Evolutionary conservation across 2,888 invertebrate species (phyloP).

Genomic region (Erpobdella octoculata): DNA sequence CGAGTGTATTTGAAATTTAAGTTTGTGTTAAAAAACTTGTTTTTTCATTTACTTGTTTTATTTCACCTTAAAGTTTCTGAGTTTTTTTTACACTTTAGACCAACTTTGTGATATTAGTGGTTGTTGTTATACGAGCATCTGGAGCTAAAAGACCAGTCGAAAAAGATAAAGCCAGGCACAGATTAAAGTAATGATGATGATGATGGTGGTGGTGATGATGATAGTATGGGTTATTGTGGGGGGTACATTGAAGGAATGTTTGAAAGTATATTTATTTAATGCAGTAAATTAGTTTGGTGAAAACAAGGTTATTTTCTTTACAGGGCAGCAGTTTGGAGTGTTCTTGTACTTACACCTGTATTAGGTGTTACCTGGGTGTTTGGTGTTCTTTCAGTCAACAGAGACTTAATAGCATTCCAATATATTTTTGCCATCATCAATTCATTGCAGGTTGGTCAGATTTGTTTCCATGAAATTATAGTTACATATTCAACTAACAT

Average conservation of each 20-base stretch:
- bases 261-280: not conserved
- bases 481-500: no score
- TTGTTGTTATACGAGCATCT: conserved; percentile 18
- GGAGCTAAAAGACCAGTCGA: conserved; percentile 27
- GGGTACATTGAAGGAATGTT: not conserved
- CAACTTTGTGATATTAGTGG: conserved; percentile 25
- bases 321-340: conserved; percentile 35
- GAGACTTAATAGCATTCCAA: conserved; percentile 34
- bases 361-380: conserved; percentile 38
- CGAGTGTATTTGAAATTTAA: no score
- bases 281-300: not conserved
- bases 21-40: no score
- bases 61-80: no score
- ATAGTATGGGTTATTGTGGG: no score
- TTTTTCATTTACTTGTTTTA: no score
- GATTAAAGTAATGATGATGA: conserved; percentile 23
- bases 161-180: conserved; percentile 26
- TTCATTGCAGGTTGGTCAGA: conserved; percentile 37
- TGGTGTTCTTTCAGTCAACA: conserved; percentile 36
- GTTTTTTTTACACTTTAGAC: not conserved
- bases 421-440: conserved; percentile 36
- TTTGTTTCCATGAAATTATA: no score
- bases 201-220: no score
- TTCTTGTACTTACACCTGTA: conserved; percentile 35
- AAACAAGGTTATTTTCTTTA: not conserved